Evolutionary conservation across 2,888 invertebrate genomes (phyloP).

Genomic region (Drosophila suboccidentalis): DNA sequence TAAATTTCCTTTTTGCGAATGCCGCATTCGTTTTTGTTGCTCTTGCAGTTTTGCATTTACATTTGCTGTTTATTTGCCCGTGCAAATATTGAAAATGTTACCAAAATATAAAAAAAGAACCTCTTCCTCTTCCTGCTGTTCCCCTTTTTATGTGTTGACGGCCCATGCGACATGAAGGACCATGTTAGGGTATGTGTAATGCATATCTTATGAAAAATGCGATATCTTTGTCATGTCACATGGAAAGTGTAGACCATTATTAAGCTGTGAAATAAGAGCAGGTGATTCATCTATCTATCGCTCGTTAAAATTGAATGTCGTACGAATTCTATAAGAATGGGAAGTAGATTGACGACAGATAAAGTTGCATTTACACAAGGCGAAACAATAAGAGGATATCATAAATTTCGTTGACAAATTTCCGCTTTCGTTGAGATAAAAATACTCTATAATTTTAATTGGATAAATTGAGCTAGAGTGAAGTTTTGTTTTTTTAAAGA

Average conservation of each 20-base stretch:
- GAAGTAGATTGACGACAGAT: conserved; percentile 2
- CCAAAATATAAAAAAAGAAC: conserved; percentile 22
- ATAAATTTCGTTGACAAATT: conserved; percentile 19
- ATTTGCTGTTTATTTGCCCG: conserved; percentile 74
- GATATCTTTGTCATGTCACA: conserved; percentile 16
- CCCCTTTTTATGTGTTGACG: conserved; percentile 27
- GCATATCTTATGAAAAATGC: conserved; percentile 13
- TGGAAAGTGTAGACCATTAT: conserved; percentile 6
- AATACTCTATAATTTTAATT: conserved; percentile 2
- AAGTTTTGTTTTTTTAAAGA: too few relatives aligned
- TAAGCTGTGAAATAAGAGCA: conserved; percentile 14
- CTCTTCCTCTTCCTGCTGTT: neutral
- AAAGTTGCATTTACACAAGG: neutral
- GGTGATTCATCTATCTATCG: conserved; percentile 15
- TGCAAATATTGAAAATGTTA: conserved; percentile 74
- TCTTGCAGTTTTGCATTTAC: conserved; percentile 62
- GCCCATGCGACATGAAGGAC: conserved; percentile 21
- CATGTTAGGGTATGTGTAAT: conserved; percentile 13
- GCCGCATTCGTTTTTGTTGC: conserved; percentile 35
- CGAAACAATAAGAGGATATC: neutral
- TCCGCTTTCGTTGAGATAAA: conserved; percentile 2
- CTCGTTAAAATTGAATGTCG: conserved; percentile 21
- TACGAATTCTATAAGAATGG: neutral
- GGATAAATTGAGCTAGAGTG: neutral
- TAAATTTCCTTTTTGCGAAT: conserved; percentile 68